Evolutionary conservation across 2,113 vertebrate genomes (phyloP).

Genomic region (Aphyosemion australe): DNA sequence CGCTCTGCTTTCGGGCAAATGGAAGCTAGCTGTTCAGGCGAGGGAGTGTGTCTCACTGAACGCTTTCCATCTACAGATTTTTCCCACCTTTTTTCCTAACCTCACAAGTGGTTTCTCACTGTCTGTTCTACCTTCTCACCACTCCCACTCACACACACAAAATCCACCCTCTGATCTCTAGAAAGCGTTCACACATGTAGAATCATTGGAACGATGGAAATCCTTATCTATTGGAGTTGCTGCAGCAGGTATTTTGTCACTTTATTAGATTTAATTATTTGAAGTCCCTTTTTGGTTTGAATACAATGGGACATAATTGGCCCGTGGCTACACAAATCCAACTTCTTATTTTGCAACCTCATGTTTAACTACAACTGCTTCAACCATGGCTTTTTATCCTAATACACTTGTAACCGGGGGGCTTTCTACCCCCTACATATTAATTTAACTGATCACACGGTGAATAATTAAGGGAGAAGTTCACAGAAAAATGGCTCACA

Average conservation of each 20-base stretch:
- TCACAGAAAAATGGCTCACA: background rate
- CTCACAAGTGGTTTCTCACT: constrained; percentile 34
- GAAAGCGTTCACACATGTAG: constrained; percentile 13
- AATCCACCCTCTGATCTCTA: background rate
- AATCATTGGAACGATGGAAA: background rate
- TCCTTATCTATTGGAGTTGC: background rate
- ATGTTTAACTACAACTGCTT: background rate
- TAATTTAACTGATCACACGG: constrained; percentile 7
- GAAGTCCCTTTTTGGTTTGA: constrained; percentile 4
- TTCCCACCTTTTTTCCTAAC: constrained; percentile 16
- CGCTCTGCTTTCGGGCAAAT: constrained; percentile 34
- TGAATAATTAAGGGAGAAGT: constrained; percentile 1
- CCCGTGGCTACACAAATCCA: too few species aligned
- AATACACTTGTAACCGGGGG: background rate
- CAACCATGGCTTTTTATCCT: background rate
- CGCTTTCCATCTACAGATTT: constrained; percentile 8
- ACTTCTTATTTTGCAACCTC: background rate
- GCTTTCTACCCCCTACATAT: background rate
- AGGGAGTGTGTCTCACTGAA: background rate
- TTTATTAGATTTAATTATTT: constrained; percentile 2
- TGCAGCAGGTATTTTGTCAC: background rate
- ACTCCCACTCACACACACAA: background rate
- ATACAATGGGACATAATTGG: background rate
- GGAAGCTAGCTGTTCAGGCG: constrained; percentile 22
- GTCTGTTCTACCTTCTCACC: constrained; percentile 6